These are phyloP conservation scores for Labrus mixtus DNA, from an alignment of 2,113 vertebrate species.

Conservation along the genomic window DNA sequence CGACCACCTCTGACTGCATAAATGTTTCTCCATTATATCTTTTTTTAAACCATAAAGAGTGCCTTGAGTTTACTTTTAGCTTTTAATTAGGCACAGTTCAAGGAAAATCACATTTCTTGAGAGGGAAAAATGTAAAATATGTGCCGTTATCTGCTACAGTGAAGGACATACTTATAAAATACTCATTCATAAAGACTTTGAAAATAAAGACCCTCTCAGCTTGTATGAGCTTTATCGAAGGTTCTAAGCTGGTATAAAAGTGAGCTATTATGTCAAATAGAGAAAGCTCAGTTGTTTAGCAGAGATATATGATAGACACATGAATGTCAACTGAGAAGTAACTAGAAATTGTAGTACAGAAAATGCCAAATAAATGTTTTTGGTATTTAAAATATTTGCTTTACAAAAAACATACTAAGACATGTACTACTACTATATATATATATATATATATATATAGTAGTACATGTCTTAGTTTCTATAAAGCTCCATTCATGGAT, in stretches of 20 bases:
- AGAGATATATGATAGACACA: background rate
- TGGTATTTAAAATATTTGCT: too few species aligned
- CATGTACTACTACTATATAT: too few species aligned
- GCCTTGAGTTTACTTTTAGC: conserved; percentile 11
- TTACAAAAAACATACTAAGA: too few species aligned
- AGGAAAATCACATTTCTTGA: conserved; percentile 26
- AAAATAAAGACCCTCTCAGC: background rate
- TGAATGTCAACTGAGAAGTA: too few species aligned
- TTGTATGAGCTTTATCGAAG: background rate
- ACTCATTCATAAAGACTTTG: conserved; percentile 13
- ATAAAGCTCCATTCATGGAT: background rate
- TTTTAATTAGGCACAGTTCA: conserved; percentile 12
- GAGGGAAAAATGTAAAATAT: conserved; percentile 13
- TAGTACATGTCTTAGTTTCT: too few species aligned
- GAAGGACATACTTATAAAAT: background rate
- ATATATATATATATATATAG: too few species aligned
- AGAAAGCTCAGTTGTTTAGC: background rate
- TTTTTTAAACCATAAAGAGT: conserved; percentile 31
- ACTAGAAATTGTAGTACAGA: too few species aligned
- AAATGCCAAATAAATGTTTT: too few species aligned
- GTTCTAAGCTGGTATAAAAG: background rate
- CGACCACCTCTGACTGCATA: conserved; percentile 45
- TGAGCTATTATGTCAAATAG: background rate
- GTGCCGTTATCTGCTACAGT: background rate
- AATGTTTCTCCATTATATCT: conserved; percentile 46